A percentile compares a stretch with the other conserved stretches of the same genome.
Conservation (phyloP, 2,113 vertebrate genomes). For the Fregetta grallaria region DNA sequence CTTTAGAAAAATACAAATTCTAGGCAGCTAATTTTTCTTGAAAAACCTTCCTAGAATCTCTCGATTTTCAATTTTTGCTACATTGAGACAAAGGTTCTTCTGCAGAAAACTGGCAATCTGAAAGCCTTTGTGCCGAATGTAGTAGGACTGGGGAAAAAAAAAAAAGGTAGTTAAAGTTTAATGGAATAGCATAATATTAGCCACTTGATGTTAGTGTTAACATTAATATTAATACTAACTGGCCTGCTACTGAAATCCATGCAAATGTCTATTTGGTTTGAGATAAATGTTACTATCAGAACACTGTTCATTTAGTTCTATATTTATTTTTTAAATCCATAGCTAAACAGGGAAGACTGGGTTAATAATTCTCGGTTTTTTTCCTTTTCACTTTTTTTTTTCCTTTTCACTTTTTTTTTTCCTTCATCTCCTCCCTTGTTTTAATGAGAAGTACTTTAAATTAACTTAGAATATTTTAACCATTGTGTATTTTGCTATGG, state of each 20-base stretch:
- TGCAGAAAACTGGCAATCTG: neutral
- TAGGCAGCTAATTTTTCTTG: neutral
- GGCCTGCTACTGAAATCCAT: neutral
- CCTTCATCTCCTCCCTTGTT: neutral
- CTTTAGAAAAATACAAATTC: neutral
- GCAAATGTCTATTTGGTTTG: neutral
- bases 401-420: too few relatives aligned
- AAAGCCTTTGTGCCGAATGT: neutral
- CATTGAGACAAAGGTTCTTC: neutral
- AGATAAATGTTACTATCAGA: neutral
- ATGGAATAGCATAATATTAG: neutral
- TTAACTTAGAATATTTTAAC: neutral
- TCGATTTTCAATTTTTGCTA: neutral
- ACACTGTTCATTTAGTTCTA: neutral
- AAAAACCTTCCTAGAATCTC: neutral
- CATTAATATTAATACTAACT: neutral
- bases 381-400: too few relatives aligned
- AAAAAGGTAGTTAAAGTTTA: neutral
- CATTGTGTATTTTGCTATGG: neutral
- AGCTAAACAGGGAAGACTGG: neutral
- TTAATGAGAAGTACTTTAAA: neutral
- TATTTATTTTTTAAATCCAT: neutral
- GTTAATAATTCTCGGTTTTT: neutral
- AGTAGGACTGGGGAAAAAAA: rapidly evolving
- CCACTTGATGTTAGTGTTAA: neutral